A percentile compares a stretch with the other conserved stretches of the same genome.
These are phyloP conservation scores for Xylophagus ater DNA, from an alignment of 2,888 invertebrate genomes.

Conservation along the genomic window DNA sequence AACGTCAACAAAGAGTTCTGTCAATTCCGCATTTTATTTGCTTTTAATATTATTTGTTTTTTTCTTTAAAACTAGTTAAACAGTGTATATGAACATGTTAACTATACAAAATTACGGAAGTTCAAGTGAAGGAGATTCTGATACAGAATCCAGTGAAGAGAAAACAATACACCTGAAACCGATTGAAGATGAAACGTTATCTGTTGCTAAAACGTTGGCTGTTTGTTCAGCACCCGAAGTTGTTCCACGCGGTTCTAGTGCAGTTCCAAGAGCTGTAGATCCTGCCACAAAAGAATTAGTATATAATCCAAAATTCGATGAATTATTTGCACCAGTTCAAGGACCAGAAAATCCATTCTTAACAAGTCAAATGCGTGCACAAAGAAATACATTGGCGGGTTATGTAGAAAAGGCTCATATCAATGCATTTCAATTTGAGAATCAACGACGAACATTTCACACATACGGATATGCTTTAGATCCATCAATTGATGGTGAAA, in stretches of 20 bases:
- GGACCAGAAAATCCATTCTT: conserved; percentile 92
- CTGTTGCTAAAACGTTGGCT: conserved; percentile 52
- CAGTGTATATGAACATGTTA: too few species aligned
- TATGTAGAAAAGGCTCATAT: conserved; percentile 92
- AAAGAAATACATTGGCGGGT: conserved; percentile 85
- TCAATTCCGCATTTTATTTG: too few species aligned
- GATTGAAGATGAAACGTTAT: conserved; percentile 43
- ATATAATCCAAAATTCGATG: conserved; percentile 90
- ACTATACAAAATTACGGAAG: conserved; percentile 64
- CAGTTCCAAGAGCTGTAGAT: conserved; percentile 61
- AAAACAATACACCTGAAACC: conserved; percentile 46
- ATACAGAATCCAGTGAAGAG: conserved; percentile 38
- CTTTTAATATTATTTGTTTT: too few species aligned
- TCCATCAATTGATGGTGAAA: conserved; percentile 65
- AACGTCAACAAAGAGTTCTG: too few species aligned
- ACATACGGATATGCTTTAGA: conserved; percentile 94
- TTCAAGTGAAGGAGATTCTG: conserved; percentile 41
- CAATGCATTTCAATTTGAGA: conserved; percentile 95
- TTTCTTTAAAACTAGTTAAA: too few species aligned
- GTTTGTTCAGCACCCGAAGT: conserved; percentile 77
- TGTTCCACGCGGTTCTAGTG: conserved; percentile 63
- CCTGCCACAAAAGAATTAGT: conserved; percentile 69
- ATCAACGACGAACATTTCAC: conserved; percentile 85
- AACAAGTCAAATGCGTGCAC: conserved; percentile 77
- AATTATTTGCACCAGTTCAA: conserved; percentile 80